Evolutionary conservation across 2,797 vertebrate genomes (phyloP).

Genomic region (Falco naumanni): DNA sequence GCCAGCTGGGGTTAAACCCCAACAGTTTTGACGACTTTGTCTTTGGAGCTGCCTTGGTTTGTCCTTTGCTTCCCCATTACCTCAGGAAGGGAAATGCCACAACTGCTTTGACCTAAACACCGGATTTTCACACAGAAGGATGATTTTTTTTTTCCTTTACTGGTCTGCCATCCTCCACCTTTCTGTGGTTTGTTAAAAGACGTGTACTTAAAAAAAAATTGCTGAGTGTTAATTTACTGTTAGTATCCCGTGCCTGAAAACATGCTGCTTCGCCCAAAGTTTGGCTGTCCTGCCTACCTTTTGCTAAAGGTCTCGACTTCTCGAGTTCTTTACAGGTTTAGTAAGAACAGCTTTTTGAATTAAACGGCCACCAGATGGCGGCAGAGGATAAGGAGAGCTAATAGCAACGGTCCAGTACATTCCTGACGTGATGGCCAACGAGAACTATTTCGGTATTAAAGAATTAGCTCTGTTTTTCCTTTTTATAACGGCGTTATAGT

Average conservation of each 20-base stretch:
- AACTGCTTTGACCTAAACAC: neutral
- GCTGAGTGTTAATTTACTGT: neutral
- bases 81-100: neutral
- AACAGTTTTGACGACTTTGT: neutral
- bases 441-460: neutral
- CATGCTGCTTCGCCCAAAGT: neutral
- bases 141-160: neutral
- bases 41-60: neutral
- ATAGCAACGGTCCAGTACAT: fast-evolving
- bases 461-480: neutral
- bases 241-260: neutral
- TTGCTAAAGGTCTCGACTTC: neutral
- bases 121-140: neutral
- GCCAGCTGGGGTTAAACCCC: no score
- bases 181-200: neutral
- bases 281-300: neutral
- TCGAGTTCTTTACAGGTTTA: neutral
- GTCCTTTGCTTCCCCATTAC: neutral
- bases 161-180: neutral
- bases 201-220: neutral
- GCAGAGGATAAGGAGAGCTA: constrained; percentile 37
- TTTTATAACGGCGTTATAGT: neutral
- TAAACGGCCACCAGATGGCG: neutral
- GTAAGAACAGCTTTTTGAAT: neutral
- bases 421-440: neutral